Conservation (phyloP, 2,888 invertebrate species). For the Archips crataeganus region DNA sequence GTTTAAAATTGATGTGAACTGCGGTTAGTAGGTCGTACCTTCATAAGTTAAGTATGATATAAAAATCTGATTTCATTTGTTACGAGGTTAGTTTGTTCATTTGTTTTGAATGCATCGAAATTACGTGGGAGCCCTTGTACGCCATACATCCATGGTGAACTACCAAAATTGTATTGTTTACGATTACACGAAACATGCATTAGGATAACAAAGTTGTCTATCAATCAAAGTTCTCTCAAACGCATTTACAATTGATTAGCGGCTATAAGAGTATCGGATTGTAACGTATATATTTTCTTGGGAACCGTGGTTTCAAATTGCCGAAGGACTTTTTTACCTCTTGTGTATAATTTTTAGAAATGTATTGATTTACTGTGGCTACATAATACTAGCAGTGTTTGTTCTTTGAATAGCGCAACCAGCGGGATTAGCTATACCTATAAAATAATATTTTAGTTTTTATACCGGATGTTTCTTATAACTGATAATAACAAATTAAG, state of each 20-base stretch:
- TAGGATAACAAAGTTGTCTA: constrained; percentile 49
- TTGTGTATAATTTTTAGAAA: not conserved
- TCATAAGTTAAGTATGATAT: constrained; percentile 17
- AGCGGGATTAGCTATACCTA: too few species aligned
- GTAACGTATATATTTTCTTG: constrained; percentile 2
- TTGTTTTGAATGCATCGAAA: constrained; percentile 22
- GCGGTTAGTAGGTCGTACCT: constrained; percentile 13
- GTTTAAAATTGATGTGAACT: constrained; percentile 18
- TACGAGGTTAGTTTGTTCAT: constrained; percentile 5
- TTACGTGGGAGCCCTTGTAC: constrained; percentile 29
- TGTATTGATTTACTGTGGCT: too few species aligned
- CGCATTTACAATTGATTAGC: constrained; percentile 44
- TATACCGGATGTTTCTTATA: too few species aligned
- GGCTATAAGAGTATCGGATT: constrained; percentile 32
- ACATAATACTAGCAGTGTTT: too few species aligned
- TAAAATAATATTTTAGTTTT: too few species aligned
- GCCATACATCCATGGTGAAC: constrained; percentile 44
- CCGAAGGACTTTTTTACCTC: not conserved
- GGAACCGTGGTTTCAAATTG: constrained; percentile 6
- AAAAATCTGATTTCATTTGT: constrained; percentile 16
- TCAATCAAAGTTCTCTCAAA: constrained; percentile 47
- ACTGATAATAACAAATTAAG: too few species aligned
- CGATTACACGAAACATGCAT: constrained; percentile 58
- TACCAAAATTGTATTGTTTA: constrained; percentile 52
- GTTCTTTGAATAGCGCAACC: too few species aligned